A percentile compares a stretch with the other conserved stretches of the same genome.
Conservation (phyloP, 2,888 invertebrate species). For the Hypomecis punctinalis region DNA sequence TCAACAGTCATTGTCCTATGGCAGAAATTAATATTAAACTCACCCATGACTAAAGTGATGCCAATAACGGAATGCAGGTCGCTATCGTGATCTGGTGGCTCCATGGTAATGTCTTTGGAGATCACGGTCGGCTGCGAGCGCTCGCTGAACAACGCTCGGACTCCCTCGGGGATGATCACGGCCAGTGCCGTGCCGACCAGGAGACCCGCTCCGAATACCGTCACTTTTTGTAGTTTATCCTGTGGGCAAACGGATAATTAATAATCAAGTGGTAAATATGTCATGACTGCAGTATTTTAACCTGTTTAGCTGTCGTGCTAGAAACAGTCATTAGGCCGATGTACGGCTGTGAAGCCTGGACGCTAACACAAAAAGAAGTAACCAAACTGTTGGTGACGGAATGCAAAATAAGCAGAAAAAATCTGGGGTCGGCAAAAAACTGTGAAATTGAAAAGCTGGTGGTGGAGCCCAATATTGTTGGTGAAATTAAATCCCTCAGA, state of each 20-base stretch:
- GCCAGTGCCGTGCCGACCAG: constrained; percentile 98
- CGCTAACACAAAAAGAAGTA: too few relatives aligned
- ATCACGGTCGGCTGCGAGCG: constrained; percentile 58
- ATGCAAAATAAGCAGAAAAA: too few relatives aligned
- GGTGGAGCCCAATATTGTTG: too few relatives aligned
- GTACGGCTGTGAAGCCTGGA: too few relatives aligned
- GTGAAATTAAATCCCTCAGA: too few relatives aligned
- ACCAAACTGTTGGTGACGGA: too few relatives aligned
- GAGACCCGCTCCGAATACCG: constrained; percentile 98
- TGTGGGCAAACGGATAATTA: constrained; percentile 79
- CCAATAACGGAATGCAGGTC: constrained; percentile 95
- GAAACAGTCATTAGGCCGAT: too few relatives aligned
- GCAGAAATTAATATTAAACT: constrained; percentile 26
- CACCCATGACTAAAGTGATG: constrained; percentile 93
- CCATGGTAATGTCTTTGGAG: constrained; percentile 70
- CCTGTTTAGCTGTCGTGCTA: too few relatives aligned
- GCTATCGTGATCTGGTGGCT: constrained; percentile 66
- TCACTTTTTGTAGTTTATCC: constrained; percentile 97
- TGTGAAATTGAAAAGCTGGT: too few relatives aligned
- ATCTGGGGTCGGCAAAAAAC: too few relatives aligned
- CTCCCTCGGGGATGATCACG: constrained; percentile 99
- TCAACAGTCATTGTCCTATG: background rate
- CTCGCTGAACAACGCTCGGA: constrained; percentile 90
- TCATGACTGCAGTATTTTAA: too few relatives aligned
- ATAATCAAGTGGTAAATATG: too few relatives aligned